Base-by-base conservation (phyloP, 2,888 invertebrate species). In the Lochmaea capreae region DNA sequence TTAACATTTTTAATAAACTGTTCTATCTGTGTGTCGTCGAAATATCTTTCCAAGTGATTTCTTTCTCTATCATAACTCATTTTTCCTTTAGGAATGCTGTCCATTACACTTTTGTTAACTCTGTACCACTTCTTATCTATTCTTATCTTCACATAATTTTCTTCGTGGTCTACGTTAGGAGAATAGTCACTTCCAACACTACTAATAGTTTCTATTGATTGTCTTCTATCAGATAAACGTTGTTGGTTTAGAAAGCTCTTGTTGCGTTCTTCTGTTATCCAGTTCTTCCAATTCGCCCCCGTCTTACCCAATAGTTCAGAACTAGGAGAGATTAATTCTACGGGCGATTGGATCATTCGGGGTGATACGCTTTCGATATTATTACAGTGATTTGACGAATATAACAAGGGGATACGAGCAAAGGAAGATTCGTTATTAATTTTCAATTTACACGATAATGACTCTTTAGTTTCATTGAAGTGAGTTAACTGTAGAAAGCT, bases 31-130 rank as follows among this genome's bases (percentile, higher is more conserved):
- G 76, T 76, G 12, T 81, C 81, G 46, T 82, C 83, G 65, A 79
- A 82, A 67, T 83, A 83, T 39, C 83, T 74, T 9, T 81, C 62
- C 18, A 83, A 78, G 54, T 75, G 75, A 72, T 82, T 79, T 2
- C 74, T 78, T 33, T 80, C 80, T 18, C 79, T 75, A 39, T 80
- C 71, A 72, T 81, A 83, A 52, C 77, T 78, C 16, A 83, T 65
- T 73, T 83, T 83, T 9, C 83, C 83, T 52, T 77, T 76, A 4
- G 83, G 83, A 4, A 78, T 75, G 18, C 54, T 71, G 11, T 78
- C 71, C 58, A 72, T 75, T 12, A 76, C 57, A 26, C 33, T 67
- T 16, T 57, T 73, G 22, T 72, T 75, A 11, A 78, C 65, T 26
- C 72, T 67, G 52, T 75, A 78, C 73, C 69, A 70, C 57, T 76